phyloP scores from a whole-genome alignment of 1,140 invertebrate species.

The Achroia grisella region DNA sequence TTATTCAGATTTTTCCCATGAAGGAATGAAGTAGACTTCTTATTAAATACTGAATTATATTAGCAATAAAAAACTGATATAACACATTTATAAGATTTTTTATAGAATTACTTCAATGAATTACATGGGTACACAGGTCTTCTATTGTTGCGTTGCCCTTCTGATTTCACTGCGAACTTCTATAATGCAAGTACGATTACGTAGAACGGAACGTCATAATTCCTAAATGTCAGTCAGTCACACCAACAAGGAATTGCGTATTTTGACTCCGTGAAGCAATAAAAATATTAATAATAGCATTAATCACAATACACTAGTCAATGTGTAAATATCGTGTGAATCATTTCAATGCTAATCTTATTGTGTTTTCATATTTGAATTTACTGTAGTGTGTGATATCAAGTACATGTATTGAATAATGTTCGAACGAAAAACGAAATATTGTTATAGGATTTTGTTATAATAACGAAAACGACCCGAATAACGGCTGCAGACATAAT shows the following conservation, averaged over 20 bases:
- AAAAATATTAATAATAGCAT: conserved; percentile 8
- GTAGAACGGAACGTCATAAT: conserved; percentile 23
- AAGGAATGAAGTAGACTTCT: too few species aligned
- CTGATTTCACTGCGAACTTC: too few species aligned
- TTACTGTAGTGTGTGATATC: conserved; percentile 1
- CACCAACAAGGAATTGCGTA: conserved; percentile 33
- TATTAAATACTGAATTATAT: too few species aligned
- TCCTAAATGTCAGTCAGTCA: conserved; percentile 49
- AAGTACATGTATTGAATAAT: conserved; percentile 8
- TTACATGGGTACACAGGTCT: too few species aligned
- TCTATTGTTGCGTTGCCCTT: too few species aligned
- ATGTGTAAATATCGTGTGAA: conserved; percentile 23
- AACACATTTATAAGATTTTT: too few species aligned
- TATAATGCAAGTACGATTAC: too few species aligned
- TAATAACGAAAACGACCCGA: conserved; percentile 12
- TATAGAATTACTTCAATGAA: too few species aligned
- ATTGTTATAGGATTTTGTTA: conserved; percentile 3
- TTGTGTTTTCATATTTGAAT: conserved; percentile 13
- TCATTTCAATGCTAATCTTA: conserved; percentile 10
- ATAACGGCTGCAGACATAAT: conserved; percentile 1
- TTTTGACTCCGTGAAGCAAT: conserved; percentile 32
- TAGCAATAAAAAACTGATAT: too few species aligned
- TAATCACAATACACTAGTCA: conserved; percentile 26
- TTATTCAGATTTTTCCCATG: too few species aligned
- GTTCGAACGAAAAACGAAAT: conserved; percentile 11